phyloP scores from a whole-genome alignment of 2,888 invertebrate species.

The Trachelus stipa region DNA sequence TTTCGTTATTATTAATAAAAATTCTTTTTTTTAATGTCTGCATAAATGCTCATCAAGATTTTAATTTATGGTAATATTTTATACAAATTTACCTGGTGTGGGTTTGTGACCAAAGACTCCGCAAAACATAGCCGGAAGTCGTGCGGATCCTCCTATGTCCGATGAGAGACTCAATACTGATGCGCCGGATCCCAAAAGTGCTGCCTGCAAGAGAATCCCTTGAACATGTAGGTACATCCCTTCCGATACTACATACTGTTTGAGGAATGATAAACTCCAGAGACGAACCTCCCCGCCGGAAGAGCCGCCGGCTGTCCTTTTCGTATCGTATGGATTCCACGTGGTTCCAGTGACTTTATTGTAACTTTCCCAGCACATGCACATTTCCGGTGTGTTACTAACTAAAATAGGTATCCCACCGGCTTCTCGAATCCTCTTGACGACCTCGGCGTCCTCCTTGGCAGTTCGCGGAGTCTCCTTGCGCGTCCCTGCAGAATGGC shows the following conservation, averaged over 20 bases:
- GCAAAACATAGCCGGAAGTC: conserved; percentile 90
- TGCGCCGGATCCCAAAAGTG: conserved; percentile 82
- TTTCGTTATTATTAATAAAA: background rate
- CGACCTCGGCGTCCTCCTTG: conserved; percentile 75
- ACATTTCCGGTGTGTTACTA: conserved; percentile 89
- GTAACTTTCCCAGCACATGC: conserved; percentile 87
- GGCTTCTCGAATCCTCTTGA: conserved; percentile 73
- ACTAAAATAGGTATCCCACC: conserved; percentile 86
- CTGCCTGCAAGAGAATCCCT: conserved; percentile 69
- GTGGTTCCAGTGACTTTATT: conserved; percentile 84
- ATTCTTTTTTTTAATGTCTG: background rate
- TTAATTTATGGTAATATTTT: background rate
- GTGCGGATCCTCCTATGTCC: conserved; percentile 90
- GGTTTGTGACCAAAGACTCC: conserved; percentile 96
- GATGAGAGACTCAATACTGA: conserved; percentile 87
- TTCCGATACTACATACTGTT: background rate
- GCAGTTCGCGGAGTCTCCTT: conserved; percentile 68
- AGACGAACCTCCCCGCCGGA: conserved; percentile 84
- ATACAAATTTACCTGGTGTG: conserved; percentile 69
- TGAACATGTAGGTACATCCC: background rate
- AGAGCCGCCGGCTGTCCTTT: conserved; percentile 84
- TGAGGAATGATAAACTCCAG: background rate
- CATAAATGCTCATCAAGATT: background rate
- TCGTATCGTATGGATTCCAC: conserved; percentile 84
- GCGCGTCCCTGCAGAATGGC: conserved; percentile 77